Conservation (phyloP, 2,797 vertebrate genomes). For the Muscicapa striata region DNA sequence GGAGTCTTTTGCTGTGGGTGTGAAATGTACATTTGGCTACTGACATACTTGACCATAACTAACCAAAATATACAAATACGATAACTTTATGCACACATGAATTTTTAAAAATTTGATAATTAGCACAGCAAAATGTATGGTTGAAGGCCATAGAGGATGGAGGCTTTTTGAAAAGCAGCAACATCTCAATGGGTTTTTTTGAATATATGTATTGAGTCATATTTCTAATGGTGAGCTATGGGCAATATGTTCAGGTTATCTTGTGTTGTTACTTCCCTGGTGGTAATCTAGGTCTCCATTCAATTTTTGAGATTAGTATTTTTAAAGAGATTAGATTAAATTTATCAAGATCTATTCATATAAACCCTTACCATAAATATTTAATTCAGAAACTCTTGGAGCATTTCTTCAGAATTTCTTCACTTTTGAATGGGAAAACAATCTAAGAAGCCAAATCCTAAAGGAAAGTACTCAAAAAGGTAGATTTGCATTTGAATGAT, state of each 20-base stretch:
- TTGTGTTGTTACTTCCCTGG: not conserved
- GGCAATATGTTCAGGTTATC: not conserved
- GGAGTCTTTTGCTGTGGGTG: not conserved
- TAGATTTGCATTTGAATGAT: not conserved
- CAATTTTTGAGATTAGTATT: not conserved
- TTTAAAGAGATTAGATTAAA: not conserved
- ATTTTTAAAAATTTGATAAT: not conserved
- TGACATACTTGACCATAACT: not conserved
- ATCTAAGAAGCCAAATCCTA: not conserved
- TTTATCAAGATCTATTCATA: not conserved
- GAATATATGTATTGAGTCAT: fast-evolving
- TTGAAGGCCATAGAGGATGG: no score
- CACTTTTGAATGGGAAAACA: not conserved
- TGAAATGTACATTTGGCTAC: not conserved
- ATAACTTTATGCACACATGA: not conserved
- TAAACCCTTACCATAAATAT: not conserved
- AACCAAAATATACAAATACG: not conserved
- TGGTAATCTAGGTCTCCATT: not conserved
- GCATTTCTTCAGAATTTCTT: not conserved
- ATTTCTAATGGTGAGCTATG: not conserved
- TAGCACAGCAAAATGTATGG: not conserved
- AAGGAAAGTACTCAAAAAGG: not conserved
- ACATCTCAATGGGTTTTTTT: not conserved
- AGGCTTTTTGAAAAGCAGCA: not conserved
- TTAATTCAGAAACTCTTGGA: not conserved